Evolutionary conservation across 1,140 invertebrate genomes (phyloP), one percentile per base, ranked within the genome.

Genomic region (Leptonema lineaticorne): DNA sequence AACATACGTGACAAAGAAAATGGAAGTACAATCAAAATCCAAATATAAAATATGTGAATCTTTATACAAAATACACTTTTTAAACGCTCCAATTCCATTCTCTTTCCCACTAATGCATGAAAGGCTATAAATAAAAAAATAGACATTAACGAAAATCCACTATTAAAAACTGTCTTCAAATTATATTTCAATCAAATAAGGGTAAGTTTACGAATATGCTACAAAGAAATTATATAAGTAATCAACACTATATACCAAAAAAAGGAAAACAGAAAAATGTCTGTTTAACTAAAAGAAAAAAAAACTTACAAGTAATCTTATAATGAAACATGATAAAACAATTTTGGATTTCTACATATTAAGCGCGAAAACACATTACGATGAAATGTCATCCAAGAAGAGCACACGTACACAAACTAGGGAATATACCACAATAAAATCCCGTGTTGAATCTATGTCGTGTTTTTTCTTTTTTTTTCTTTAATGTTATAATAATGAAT

Each of bases 281-380:
- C 37, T 41, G 37, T 11, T 41, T n/a, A n/a, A n/a, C n/a, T n/a
- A n/a, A 33, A 6, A 33, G 30, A 33, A 45, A 53, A 53, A 26
- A 22, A 53, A 53, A 53, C 50, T 53, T 41, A 9, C 16, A 41
- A 41, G 37, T 41, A 41, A 53, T 11, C 24, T 26, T 9, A 53
- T 48, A 26, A 53, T 53, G 50, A 24, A 26, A 53, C 50, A 53
- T 53, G 20, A 53, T 22, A 53, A 53, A 53, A 53, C 9, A 22
- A 53, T 53, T 53, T 53, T 53, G 50, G 22, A 18, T 22, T 26
- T 53, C n/a, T 53, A 53, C 50, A 26, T n/a, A n/a, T 22, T 53
- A 53, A 53, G 24, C 24, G 50, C 27, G 50, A 53, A 53, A 53
- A 53, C 27, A 53, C 20, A 53, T 53, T 16, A 18, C 8, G 18